Base-by-base conservation (phyloP, 2,888 invertebrate species). In the Drymonia ruficornis region DNA sequence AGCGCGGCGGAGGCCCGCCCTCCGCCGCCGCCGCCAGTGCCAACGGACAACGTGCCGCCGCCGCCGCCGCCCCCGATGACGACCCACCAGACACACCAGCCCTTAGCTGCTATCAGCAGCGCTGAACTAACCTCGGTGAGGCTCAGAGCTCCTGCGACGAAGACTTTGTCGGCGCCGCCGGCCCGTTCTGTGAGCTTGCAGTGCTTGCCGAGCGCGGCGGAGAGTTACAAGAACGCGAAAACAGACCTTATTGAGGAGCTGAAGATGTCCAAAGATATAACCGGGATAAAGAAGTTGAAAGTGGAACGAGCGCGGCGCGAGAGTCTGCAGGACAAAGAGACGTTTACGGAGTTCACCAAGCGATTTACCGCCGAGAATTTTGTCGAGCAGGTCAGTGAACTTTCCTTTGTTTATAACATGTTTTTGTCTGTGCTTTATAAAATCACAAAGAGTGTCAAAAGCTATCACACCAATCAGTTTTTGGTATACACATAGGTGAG, bases 211-310 rank as follows among this genome's bases (percentile, higher is more conserved):
- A 94, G 94, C 56, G 92, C 93, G 59, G 93, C 90, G 50, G 96
- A 96, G 62, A 94, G 95, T 46, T 97, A 95, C 87, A 93, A 95
- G 71, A 94, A 94, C 50, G 96, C 95, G 63, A 97, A 97, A 85
- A 96, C 96, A 28, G 97, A 98, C 84, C 90, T 98, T 48, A 98
- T 98, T 63, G 98, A 98, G 47, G 98, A 98, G 80, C 89, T 98
- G 59, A 98, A 98, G 86, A 95, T 97, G 93, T 97, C 98, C 45
- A 98, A 96, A 84, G 98, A 98, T 81, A 97, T 98, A 61, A 96
- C 97, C 1, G 98, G 98, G n/a, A 98, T 98, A 52, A 97, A 96
- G 86, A 98, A 98, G 86, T 88, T 98, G 94, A 98, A 98, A 85
- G 97, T 98, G 66, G 98, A 98, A 86, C 94, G 97, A 65, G 96